Evolutionary conservation across 2,113 vertebrate genomes (phyloP).

Genomic region (Brachionichthys hirsutus): DNA sequence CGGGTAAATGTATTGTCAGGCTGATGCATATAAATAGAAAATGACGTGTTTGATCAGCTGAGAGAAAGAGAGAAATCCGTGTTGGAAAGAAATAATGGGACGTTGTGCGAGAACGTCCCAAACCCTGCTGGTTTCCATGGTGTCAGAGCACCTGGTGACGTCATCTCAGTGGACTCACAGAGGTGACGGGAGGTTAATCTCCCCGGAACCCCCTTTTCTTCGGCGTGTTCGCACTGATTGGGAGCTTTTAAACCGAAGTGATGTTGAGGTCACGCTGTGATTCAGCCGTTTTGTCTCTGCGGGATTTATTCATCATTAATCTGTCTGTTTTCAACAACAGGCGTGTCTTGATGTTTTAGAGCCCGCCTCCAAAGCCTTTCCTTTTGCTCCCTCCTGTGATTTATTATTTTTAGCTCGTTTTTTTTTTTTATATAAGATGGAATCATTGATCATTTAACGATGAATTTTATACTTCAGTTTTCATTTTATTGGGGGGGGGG

Average conservation of each 20-base stretch:
- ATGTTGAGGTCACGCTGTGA: conserved; percentile 22
- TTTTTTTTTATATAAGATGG: too few species aligned
- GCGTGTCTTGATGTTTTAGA: conserved; percentile 28
- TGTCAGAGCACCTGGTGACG: conserved; percentile 3
- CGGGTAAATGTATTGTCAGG: conserved; percentile 86
- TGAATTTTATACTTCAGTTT: too few species aligned
- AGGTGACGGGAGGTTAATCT: conserved; percentile 44
- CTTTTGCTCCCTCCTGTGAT: background rate
- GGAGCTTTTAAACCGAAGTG: conserved; percentile 34
- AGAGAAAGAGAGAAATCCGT: conserved; percentile 47
- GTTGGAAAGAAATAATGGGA: conserved; percentile 10
- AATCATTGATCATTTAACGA: too few species aligned
- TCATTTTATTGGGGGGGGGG: too few species aligned
- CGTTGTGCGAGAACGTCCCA: background rate
- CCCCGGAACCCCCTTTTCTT: conserved; percentile 12
- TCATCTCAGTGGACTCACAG: conserved; percentile 11
- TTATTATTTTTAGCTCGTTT: too few species aligned
- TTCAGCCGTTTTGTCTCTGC: conserved; percentile 31
- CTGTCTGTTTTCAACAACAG: conserved; percentile 6
- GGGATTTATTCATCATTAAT: conserved; percentile 45
- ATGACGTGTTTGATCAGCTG: conserved; percentile 85
- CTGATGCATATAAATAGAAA: conserved; percentile 82
- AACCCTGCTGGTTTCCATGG: background rate
- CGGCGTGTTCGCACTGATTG: conserved; percentile 41
- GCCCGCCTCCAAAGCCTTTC: background rate